These are phyloP conservation scores for Hapalemur alaotrensis DNA, from an alignment of 2,797 vertebrate genomes.

Conservation along the genomic window DNA sequence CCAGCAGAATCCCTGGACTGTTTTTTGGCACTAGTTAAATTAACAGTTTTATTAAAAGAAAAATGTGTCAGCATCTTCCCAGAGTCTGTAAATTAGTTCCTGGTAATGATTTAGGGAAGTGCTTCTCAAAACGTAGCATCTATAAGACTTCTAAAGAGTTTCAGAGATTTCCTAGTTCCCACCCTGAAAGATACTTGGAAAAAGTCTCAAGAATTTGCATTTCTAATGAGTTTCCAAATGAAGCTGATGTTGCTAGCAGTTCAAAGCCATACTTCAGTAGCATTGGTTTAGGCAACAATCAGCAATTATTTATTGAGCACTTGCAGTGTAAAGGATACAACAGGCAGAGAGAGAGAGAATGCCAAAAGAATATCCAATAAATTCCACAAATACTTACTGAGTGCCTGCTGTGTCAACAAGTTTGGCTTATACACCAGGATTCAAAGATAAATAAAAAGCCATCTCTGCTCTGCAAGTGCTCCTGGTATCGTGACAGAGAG, in stretches of 20 bases:
- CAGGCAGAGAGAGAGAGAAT: background rate
- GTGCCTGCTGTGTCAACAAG: background rate
- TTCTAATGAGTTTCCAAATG: background rate
- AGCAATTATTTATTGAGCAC: background rate
- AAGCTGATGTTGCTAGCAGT: background rate
- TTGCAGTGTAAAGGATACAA: background rate
- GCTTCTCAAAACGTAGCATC: background rate
- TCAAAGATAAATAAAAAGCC: background rate
- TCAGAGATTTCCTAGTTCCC: background rate
- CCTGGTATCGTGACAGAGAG: background rate
- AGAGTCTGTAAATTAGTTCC: slow-evolving; percentile 4
- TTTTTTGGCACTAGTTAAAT: slow-evolving; percentile 41
- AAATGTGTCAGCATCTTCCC: background rate
- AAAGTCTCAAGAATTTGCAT: background rate
- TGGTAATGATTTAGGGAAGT: background rate
- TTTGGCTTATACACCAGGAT: background rate
- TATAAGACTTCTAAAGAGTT: background rate
- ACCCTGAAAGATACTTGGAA: background rate
- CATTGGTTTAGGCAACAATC: background rate
- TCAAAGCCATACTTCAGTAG: background rate
- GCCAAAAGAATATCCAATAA: background rate
- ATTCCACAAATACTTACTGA: background rate
- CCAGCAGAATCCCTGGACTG: background rate
- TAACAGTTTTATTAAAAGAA: slow-evolving; percentile 38
- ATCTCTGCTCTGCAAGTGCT: background rate